phyloP scores from a whole-genome alignment of 2,113 vertebrate species.

The Mobula hypostoma region DNA sequence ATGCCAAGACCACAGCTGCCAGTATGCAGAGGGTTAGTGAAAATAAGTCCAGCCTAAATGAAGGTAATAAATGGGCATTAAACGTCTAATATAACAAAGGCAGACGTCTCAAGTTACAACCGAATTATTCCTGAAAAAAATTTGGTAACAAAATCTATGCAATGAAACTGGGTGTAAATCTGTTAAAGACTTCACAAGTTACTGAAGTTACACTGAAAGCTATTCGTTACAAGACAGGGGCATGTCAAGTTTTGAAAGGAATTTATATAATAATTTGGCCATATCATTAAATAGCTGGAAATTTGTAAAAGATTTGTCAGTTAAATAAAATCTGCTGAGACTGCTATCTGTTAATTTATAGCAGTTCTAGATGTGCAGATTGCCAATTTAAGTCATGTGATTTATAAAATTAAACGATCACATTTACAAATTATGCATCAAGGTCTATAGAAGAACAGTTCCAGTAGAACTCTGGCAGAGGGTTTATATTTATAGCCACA shows the following conservation, averaged over 20 bases:
- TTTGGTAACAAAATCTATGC: background rate
- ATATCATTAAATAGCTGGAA: conserved; percentile 21
- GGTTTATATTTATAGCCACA: background rate
- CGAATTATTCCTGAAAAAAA: background rate
- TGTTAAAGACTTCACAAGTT: conserved; percentile 29
- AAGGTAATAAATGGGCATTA: background rate
- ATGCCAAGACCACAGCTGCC: background rate
- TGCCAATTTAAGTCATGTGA: background rate
- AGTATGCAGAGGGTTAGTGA: background rate
- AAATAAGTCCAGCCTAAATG: background rate
- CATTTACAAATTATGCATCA: conserved; percentile 10
- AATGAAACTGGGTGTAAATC: conserved; percentile 4
- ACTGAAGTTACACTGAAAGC: conserved; percentile 19
- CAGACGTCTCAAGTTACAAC: background rate
- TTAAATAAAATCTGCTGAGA: background rate
- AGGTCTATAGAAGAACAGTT: background rate
- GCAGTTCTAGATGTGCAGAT: background rate
- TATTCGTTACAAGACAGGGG: background rate
- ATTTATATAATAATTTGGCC: background rate
- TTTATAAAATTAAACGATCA: background rate
- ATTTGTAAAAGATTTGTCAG: background rate
- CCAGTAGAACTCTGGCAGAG: background rate
- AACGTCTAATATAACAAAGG: conserved; percentile 31
- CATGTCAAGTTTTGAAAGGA: conserved; percentile 10
- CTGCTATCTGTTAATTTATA: conserved; percentile 1